phyloP scores from a whole-genome alignment of 37 sponge, comb jelly and placozoan species.

The Haliclona indistincta region DNA sequence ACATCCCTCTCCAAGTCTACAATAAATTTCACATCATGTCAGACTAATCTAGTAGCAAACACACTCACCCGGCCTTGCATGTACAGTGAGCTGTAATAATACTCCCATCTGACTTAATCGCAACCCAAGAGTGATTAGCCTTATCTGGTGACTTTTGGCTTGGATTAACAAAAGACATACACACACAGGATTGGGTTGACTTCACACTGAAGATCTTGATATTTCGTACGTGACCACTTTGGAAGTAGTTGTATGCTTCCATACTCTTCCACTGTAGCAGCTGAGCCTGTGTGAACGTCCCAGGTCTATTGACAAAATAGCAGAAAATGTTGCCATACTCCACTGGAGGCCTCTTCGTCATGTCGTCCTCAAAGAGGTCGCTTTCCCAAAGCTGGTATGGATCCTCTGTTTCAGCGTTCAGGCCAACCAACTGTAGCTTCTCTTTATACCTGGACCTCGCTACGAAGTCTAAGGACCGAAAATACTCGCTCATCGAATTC shows the following conservation, averaged over 20 bases:
- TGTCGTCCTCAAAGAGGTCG: background rate
- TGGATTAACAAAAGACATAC: conserved; percentile 36
- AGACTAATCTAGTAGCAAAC: background rate
- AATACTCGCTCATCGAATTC: conserved; percentile 3
- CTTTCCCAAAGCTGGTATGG: background rate
- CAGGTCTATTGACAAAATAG: conserved; percentile 3
- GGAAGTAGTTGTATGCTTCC: conserved; percentile 48
- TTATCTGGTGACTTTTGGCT: conserved; percentile 19
- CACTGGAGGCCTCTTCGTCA: background rate
- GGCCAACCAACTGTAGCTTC: background rate
- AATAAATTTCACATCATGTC: background rate
- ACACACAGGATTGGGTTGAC: no score
- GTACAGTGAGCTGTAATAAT: conserved; percentile 32
- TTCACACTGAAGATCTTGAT: no score
- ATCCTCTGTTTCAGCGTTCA: background rate
- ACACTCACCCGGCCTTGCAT: conserved; percentile 20
- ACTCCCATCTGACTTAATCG: background rate
- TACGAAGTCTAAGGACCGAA: background rate
- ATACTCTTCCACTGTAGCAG: conserved; percentile 19
- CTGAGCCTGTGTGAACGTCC: conserved; percentile 12
- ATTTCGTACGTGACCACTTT: conserved; percentile 29
- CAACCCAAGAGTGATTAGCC: conserved; percentile 28
- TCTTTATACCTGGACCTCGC: background rate
- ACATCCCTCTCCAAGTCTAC: background rate
- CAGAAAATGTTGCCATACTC: conserved; percentile 12